Evolutionary conservation across 2,113 vertebrate genomes (phyloP).

Genomic region (Pelodiscus sinensis): DNA sequence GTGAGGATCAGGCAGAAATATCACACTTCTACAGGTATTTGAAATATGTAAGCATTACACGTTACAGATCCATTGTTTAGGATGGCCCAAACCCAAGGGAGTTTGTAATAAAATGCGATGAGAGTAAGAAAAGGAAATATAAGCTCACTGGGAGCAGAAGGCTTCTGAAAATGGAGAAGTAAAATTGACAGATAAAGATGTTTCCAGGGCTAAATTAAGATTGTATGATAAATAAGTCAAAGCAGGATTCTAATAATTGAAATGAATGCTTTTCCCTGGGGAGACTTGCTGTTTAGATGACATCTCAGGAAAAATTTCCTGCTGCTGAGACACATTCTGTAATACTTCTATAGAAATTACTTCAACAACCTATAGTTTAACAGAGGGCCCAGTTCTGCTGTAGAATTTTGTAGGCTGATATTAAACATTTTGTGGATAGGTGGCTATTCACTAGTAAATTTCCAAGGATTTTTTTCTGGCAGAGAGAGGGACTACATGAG

Average conservation of each 20-base stretch:
- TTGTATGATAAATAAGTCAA: neutral
- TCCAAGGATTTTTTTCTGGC: neutral
- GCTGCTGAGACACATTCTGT: neutral
- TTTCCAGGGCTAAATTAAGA: neutral
- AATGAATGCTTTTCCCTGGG: neutral
- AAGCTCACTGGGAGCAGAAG: neutral
- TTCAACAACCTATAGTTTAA: neutral
- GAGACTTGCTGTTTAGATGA: neutral
- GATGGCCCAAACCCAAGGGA: neutral
- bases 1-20: neutral
- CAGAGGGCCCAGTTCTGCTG: neutral
- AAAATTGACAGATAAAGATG: neutral
- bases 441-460: neutral
- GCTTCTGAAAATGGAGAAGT: neutral
- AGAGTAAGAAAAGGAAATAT: accelerated
- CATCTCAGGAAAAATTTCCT: neutral
- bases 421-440: neutral
- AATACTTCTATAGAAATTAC: neutral
- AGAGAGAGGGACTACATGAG: neutral
- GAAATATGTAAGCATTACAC: neutral
- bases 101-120: neutral
- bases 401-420: neutral
- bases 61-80: neutral
- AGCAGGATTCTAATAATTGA: neutral
- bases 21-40: neutral